Evolutionary conservation across 2,888 invertebrate species (phyloP).

Genomic region (Dioctria linearis): DNA sequence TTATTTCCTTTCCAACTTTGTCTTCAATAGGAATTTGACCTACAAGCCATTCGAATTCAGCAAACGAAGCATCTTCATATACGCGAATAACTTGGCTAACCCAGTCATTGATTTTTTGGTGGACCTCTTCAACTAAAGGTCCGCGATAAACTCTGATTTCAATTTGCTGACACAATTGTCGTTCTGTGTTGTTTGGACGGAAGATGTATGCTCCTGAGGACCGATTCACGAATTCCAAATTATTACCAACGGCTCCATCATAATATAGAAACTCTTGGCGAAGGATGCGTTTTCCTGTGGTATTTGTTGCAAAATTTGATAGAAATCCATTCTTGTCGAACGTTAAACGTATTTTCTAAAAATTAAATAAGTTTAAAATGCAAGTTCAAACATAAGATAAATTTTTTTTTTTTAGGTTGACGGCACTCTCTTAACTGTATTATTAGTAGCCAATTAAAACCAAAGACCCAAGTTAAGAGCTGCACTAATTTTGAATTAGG

Average conservation of each 20-base stretch:
- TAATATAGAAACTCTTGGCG: conserved; percentile 83
- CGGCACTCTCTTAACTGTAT: too few relatives aligned
- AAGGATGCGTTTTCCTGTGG: conserved; percentile 62
- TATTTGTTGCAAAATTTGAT: conserved; percentile 60
- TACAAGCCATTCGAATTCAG: conserved; percentile 84
- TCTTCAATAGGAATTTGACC: conserved; percentile 82
- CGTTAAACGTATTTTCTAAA: conserved; percentile 33
- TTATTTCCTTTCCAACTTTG: conserved; percentile 84
- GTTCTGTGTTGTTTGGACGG: conserved; percentile 75
- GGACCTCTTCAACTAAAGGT: conserved; percentile 79
- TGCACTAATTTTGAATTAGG: too few relatives aligned
- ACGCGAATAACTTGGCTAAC: conserved; percentile 81
- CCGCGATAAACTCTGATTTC: conserved; percentile 70
- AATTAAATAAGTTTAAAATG: not conserved
- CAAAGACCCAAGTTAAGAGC: too few relatives aligned
- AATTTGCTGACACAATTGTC: conserved; percentile 63
- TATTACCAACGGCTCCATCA: conserved; percentile 79
- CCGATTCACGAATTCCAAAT: conserved; percentile 74
- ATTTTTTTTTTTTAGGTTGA: too few relatives aligned
- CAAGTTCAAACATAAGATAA: too few relatives aligned
- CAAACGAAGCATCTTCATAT: conserved; percentile 74
- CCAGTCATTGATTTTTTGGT: conserved; percentile 76
- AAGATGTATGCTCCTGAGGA: conserved; percentile 96
- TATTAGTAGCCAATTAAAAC: too few relatives aligned
- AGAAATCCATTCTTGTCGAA: conserved; percentile 59